Base-by-base conservation (phyloP, 2,113 vertebrate species). In the Dicaeum eximium region DNA sequence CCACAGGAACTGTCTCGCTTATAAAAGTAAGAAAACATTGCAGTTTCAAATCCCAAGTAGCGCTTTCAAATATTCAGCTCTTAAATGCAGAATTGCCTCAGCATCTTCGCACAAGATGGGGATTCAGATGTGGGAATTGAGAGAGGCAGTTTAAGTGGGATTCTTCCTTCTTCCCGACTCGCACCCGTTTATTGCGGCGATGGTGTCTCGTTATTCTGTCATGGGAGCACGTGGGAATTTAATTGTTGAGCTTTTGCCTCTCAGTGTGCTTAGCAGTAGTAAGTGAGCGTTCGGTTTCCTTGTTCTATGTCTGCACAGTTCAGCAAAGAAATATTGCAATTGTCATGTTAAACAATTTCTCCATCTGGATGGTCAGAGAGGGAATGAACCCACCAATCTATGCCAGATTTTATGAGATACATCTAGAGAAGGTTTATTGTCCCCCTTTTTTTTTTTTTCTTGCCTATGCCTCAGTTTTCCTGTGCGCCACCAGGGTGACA, bases 31-130 rank as follows among this genome's bases (percentile, higher is more conserved):
- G 65, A 77, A 93, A 90, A 82, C 44, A 37, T 22, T 78, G 30
- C 1, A 2, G 54, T 37, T 86, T 89, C 87, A 72, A 85, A 80
- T 73, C 57, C 37, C 61, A 82, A 81, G 66, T 53, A 90, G 38
- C 62, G 25, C 66, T 94, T 94, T 62, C 56, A 81, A 54, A 93
- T 80, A 79, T 61, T 64, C 56, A 70, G 11, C 67, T 90, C 47
- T 78, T 75, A 86, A 90, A 60, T 4, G 17, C 8, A 22, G 53
- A 40, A 28, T 66, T 85, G 70, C 44, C 45, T 83, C 0, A 0
- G 56, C 47, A 15, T 64, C 92, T 71, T 74, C 75, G 95, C 64
- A 37, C 38, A 83, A 80, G 56, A 45, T 45, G 28, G 51, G 24
- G 28, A 48, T 70, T 93, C 54, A 58, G 67, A 47, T 2, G 2